Base-by-base conservation (phyloP, 2,797 vertebrate species). In the Monodelphis domestica region DNA sequence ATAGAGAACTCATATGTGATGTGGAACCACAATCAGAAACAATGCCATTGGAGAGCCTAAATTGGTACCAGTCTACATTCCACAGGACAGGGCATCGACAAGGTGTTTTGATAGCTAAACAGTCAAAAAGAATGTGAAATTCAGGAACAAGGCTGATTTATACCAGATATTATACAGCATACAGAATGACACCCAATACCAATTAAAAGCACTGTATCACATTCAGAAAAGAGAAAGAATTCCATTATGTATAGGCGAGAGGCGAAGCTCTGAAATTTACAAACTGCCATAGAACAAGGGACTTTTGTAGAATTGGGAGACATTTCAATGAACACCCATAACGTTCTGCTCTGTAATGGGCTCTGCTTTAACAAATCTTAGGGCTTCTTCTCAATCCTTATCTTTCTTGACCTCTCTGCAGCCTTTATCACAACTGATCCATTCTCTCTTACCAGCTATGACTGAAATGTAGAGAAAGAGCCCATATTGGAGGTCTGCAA, bases 11-110 rank as follows among this genome's bases (percentile, higher is more conserved):
- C 12, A 93, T 51, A 94, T 57, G 92, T 33, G 92, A 94, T 88
- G 95, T 95, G n/a, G 91, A 96, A 90, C 78, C 97, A 97, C 96
- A 96, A 88, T 78, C 0, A 92, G 90, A 52, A 93, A 94, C 63
- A 5, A 95, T 78, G 2, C 89, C 97, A 95, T 9, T 92, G 0
- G 95, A 89, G 95, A 96, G 95, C 95, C 78, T 96, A 54, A 95
- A 89, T 91, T 92, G 94, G 95, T 95, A 97, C 95, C 54, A 94
- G 54, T 28, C 89, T 54, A 93, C 84, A 94, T 93, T 96, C 96
- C 96, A 96, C 95, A 70, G 3, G 91, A 88, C 21, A 3, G 94
- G 0, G 95, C 91, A 53, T 52, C 93, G 95, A 90, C 45, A 4
- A 95, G 78, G 33, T 92, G 95, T 0, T 28, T 0, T 33, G 63